A percentile compares a stretch with the other conserved stretches of the same genome.
Evolutionary conservation across 2,888 invertebrate species (phyloP).

Genomic region (Apoderus coryli): DNA sequence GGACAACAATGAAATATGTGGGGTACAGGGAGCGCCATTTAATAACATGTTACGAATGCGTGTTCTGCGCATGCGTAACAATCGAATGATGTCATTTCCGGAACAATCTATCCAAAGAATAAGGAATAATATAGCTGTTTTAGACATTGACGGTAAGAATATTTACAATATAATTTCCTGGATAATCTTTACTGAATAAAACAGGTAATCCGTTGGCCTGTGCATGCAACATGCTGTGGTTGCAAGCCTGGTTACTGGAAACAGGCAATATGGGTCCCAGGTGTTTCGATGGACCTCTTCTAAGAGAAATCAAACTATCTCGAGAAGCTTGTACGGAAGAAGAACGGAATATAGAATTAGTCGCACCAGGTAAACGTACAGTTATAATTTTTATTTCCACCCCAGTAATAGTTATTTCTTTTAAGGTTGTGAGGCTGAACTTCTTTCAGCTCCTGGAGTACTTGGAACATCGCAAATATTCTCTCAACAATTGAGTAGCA

Average conservation of each 20-base stretch:
- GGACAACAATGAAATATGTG: conserved; percentile 72
- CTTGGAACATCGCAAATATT: conserved; percentile 43
- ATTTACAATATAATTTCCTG: neutral
- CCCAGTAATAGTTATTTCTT: too few relatives aligned
- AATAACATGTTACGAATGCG: conserved; percentile 73
- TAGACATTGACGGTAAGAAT: conserved; percentile 67
- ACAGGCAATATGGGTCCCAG: conserved; percentile 59
- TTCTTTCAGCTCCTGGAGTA: conserved; percentile 30
- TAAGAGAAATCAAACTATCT: conserved; percentile 58
- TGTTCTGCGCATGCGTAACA: conserved; percentile 62
- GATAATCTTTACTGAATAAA: neutral
- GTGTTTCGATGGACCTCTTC: conserved; percentile 62
- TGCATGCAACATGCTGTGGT: conserved; percentile 69
- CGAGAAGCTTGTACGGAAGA: conserved; percentile 48
- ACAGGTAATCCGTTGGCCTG: conserved; percentile 72
- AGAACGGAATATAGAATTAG: conserved; percentile 35
- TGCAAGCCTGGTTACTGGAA: conserved; percentile 69
- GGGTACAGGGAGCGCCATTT: conserved; percentile 65
- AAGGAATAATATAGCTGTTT: conserved; percentile 64
- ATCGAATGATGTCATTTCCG: conserved; percentile 56
- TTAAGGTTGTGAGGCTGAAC: conserved; percentile 60
- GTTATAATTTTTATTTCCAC: too few relatives aligned
- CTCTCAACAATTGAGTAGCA: too few relatives aligned
- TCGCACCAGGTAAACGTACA: too few relatives aligned
- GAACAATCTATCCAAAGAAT: conserved; percentile 62